Conservation (phyloP, 2,797 vertebrate genomes). For the Rhinogobio ventralis region DNA sequence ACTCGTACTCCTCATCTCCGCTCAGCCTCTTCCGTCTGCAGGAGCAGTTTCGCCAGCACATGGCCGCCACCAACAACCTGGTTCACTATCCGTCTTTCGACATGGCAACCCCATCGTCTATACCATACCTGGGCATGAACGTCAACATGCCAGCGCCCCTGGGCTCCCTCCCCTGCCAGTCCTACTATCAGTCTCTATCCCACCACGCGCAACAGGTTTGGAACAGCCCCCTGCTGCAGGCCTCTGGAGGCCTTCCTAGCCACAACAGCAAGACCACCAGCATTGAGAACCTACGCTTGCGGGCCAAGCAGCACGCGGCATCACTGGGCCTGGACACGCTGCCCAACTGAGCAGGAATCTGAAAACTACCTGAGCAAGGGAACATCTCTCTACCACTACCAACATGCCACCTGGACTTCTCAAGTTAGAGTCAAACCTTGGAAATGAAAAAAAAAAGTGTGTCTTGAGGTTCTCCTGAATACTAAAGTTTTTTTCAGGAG, state of each 20-base stretch:
- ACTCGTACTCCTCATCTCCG: slow-evolving; percentile 95
- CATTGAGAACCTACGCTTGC: slow-evolving; percentile 93
- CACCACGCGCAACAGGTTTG: slow-evolving; percentile 94
- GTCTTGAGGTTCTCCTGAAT: slow-evolving; percentile 6
- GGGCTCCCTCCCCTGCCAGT: slow-evolving; percentile 94
- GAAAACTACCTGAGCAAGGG: slow-evolving; percentile 36
- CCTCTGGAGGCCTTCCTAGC: slow-evolving; percentile 81
- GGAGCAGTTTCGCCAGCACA: slow-evolving; percentile 98
- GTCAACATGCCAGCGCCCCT: slow-evolving; percentile 92
- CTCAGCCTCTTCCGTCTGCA: slow-evolving; percentile 97
- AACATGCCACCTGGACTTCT: slow-evolving; percentile 29
- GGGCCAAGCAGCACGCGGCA: slow-evolving; percentile 95
- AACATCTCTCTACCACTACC: slow-evolving; percentile 29
- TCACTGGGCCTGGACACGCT: slow-evolving; percentile 95
- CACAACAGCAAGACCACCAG: slow-evolving; percentile 99
- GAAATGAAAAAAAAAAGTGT: neutral
- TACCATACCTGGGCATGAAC: slow-evolving; percentile 96
- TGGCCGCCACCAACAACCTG: slow-evolving; percentile 97
- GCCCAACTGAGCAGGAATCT: slow-evolving; percentile 84
- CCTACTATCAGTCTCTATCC: slow-evolving; percentile 96
- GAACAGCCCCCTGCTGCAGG: slow-evolving; percentile 92
- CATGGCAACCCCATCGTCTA: slow-evolving; percentile 86
- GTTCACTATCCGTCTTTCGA: slow-evolving; percentile 97
- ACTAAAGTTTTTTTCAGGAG: neutral
- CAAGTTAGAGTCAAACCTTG: neutral